Conservation (phyloP, 2,113 vertebrate genomes). For the Octodon degus region DNA sequence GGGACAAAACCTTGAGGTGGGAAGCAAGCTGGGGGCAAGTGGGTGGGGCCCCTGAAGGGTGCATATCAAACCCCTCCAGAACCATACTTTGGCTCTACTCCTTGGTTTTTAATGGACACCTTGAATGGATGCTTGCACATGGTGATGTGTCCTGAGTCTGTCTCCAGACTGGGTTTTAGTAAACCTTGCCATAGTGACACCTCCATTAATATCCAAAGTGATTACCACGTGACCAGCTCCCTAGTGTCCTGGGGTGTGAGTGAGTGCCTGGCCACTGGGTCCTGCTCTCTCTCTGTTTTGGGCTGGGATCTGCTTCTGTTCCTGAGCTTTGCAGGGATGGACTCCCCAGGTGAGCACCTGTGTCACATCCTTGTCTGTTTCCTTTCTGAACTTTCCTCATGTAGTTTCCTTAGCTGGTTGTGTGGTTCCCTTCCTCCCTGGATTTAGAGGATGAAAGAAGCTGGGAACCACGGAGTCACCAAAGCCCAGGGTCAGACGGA, state of each 20-base stretch:
- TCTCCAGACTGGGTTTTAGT: neutral
- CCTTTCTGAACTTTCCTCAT: neutral
- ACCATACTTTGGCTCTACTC: neutral
- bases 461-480: no score
- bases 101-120: neutral
- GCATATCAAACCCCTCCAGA: neutral
- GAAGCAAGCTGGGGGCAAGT: no score
- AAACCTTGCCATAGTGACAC: no score
- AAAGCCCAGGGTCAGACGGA: neutral
- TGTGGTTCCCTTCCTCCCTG: neutral
- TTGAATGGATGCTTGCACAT: no score
- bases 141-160: no score
- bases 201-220: neutral
- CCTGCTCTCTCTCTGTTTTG: neutral
- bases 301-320: neutral
- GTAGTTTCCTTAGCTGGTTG: neutral
- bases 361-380: neutral
- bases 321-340: neutral
- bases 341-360: no score
- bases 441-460: neutral
- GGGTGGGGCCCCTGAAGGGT: neutral
- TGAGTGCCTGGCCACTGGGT: neutral
- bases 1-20: neutral
- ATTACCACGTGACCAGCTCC: neutral
- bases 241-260: neutral